phyloP scores from a whole-genome alignment of 30 jellyfish, hydroid and myxozoan genomes.

The Chironex yamaguchii region DNA sequence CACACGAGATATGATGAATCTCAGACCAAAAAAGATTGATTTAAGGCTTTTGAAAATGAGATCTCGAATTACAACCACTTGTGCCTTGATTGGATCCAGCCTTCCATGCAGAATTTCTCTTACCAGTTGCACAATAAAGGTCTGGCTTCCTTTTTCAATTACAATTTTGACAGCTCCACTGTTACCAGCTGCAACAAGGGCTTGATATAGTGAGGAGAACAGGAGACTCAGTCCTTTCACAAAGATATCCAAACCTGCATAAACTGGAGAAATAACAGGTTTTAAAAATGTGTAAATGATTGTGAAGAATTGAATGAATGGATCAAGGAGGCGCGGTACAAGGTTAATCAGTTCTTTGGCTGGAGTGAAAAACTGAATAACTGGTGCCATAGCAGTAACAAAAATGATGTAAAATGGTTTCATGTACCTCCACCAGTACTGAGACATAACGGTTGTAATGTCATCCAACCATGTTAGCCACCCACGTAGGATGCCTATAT shows the following conservation, averaged over 20 bases:
- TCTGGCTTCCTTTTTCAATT: slow-evolving; percentile 51
- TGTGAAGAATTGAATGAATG: slow-evolving; percentile 69
- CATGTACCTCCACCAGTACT: slow-evolving; percentile 94
- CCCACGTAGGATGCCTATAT: slow-evolving; percentile 64
- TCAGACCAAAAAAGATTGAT: slow-evolving; percentile 69
- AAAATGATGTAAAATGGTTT: slow-evolving; percentile 82
- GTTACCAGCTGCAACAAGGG: not conserved
- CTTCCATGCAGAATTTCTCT: slow-evolving; percentile 87
- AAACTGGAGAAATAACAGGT: slow-evolving; percentile 76
- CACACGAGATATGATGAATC: slow-evolving; percentile 70
- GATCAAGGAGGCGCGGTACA: slow-evolving; percentile 74
- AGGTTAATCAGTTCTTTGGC: slow-evolving; percentile 74
- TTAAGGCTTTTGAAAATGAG: slow-evolving; percentile 73
- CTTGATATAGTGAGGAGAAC: not conserved
- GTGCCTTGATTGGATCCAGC: slow-evolving; percentile 94
- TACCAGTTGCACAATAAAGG: slow-evolving; percentile 60
- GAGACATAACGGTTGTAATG: slow-evolving; percentile 52
- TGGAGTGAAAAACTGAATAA: slow-evolving; percentile 84
- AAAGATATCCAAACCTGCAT: slow-evolving; percentile 5
- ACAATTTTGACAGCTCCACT: slow-evolving; percentile 7
- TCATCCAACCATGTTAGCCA: slow-evolving; percentile 95
- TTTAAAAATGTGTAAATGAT: slow-evolving; percentile 63
- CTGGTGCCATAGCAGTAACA: slow-evolving; percentile 71
- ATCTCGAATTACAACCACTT: slow-evolving; percentile 80
- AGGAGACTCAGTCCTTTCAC: not conserved